phyloP scores from a whole-genome alignment of 2,797 vertebrate species.

The Anabas testudineus region DNA sequence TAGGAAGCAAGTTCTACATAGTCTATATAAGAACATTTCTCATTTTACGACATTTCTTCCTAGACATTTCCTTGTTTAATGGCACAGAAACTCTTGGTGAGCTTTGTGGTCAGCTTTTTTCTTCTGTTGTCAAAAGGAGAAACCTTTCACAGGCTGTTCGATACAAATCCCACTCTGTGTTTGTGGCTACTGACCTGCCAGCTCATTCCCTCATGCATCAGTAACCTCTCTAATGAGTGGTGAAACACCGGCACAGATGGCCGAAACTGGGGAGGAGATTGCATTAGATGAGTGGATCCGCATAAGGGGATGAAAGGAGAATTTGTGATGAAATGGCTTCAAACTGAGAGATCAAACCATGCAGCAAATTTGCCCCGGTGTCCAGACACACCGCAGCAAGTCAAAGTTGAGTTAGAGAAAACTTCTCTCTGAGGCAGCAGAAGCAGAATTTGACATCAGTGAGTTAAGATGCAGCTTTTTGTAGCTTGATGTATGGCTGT shows the following conservation, averaged over 20 bases:
- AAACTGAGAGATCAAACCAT: background rate
- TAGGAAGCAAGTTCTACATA: background rate
- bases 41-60: background rate
- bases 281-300: conserved; percentile 43
- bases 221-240: conserved; percentile 76
- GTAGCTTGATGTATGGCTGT: too few relatives aligned
- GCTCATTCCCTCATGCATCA: conserved; percentile 72
- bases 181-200: conserved; percentile 65
- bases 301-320: conserved; percentile 24
- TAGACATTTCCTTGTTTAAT: background rate
- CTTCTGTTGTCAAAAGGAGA: conserved; percentile 21
- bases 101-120: conserved; percentile 6
- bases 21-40: background rate
- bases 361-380: background rate
- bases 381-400: background rate
- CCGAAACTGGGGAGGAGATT: conserved; percentile 34
- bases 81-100: conserved; percentile 1
- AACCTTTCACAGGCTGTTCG: conserved; percentile 60
- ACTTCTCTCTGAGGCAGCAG: background rate
- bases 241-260: conserved; percentile 61
- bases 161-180: conserved; percentile 64
- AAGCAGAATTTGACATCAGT: background rate
- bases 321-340: conserved; percentile 17
- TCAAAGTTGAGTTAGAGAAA: background rate
- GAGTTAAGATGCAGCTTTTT: too few relatives aligned